A percentile compares a stretch with the other conserved stretches of the same genome.
These are phyloP conservation scores for Drosophila quinaria DNA, from an alignment of 2,888 invertebrate genomes.

Conservation along the genomic window DNA sequence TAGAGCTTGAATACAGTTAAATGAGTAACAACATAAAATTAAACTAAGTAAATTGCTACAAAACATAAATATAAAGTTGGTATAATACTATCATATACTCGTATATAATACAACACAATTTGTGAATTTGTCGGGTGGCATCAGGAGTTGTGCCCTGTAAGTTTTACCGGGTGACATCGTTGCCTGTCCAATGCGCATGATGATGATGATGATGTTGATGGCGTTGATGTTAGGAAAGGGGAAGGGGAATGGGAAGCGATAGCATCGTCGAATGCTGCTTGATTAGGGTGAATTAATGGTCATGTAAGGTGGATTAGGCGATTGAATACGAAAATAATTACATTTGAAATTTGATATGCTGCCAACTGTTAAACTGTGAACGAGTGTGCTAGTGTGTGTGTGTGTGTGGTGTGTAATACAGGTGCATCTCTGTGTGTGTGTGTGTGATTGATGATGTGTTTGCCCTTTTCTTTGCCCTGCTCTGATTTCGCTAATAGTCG, in stretches of 20 bases:
- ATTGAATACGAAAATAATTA: conserved; percentile 85
- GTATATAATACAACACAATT: too few relatives aligned
- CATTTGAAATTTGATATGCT: conserved; percentile 84
- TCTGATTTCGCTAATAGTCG: conserved; percentile 67
- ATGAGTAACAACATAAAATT: too few relatives aligned
- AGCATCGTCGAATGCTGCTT: conserved; percentile 54
- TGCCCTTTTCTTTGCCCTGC: conserved; percentile 27
- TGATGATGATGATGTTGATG: conserved; percentile 38
- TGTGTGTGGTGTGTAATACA: conserved; percentile 38
- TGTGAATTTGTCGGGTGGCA: conserved; percentile 49
- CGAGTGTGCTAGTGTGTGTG: conserved; percentile 4
- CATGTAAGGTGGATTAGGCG: conserved; percentile 85
- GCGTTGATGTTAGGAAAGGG: conserved; percentile 63
- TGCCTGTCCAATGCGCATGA: conserved; percentile 19
- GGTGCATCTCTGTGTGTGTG: conserved; percentile 48
- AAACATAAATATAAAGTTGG: too few relatives aligned
- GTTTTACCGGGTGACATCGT: conserved; percentile 40
- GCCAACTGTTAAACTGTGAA: conserved; percentile 62
- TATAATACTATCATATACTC: too few relatives aligned
- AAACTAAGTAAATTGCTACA: too few relatives aligned
- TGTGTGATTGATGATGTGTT: conserved; percentile 67
- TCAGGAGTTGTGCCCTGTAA: conserved; percentile 25
- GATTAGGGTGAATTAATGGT: conserved; percentile 86
- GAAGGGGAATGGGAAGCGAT: conserved; percentile 22
- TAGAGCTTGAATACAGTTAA: too few relatives aligned